A percentile compares a stretch with the other conserved stretches of the same genome.
phyloP scores from a whole-genome alignment of 2,888 invertebrate genomes.

The Dicyrtomina minuta region DNA sequence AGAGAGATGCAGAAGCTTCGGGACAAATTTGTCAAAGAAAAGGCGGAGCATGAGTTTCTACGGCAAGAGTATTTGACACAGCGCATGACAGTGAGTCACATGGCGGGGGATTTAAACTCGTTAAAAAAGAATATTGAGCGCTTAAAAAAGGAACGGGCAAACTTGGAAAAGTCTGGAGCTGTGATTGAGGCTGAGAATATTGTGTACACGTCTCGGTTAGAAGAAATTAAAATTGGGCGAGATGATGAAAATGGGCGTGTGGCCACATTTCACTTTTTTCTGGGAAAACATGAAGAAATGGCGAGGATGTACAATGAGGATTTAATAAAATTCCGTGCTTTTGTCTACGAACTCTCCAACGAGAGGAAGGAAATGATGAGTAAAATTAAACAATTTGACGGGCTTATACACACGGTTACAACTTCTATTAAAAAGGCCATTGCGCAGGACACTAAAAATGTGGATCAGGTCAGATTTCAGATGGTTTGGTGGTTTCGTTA shows the following conservation, averaged over 20 bases:
- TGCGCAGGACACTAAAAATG: not conserved
- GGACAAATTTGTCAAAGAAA: not conserved
- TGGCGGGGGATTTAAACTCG: too few species aligned
- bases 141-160: not conserved
- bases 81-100: not conserved
- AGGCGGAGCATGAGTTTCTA: not conserved
- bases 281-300: conserved; percentile 6
- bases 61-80: not conserved
- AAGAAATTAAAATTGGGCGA: not conserved
- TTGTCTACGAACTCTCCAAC: not conserved
- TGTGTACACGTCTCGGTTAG: not conserved
- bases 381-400: not conserved
- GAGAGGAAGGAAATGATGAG: not conserved
- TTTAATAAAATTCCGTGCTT: not conserved
- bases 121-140: not conserved
- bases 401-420: not conserved
- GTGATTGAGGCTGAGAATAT: conserved; percentile 5
- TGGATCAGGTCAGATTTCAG: not conserved
- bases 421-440: not conserved
- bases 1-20: not conserved
- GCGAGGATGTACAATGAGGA: too few species aligned
- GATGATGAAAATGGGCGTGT: not conserved
- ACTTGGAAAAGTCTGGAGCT: not conserved
- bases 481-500: not conserved
- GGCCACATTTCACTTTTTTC: not conserved